Conservation (phyloP, 37 sponge, comb jelly and placozoan genomes). For the Amphimedon queenslandica region DNA sequence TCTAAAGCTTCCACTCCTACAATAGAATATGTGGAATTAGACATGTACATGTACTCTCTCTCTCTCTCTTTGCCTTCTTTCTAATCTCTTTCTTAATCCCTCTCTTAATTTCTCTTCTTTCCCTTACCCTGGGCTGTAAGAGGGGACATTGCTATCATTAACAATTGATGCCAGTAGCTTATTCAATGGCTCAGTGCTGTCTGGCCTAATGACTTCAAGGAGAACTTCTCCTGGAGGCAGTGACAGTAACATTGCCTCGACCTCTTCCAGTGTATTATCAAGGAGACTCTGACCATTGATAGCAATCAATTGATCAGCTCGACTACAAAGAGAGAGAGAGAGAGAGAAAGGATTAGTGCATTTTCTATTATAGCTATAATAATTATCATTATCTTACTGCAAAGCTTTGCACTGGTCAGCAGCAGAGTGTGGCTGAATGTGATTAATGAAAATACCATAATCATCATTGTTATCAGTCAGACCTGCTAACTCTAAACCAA, state of each 20-base stretch:
- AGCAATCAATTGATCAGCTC: conserved; percentile 52
- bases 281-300: conserved; percentile 46
- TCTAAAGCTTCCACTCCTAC: neutral
- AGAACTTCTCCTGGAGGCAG: conserved; percentile 23
- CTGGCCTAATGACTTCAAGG: conserved; percentile 25
- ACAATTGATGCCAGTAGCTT: no score
- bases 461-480: conserved; percentile 13
- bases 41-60: no score
- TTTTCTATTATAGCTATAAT: neutral
- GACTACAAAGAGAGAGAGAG: conserved; percentile 22
- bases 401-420: conserved; percentile 18
- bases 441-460: conserved; percentile 43
- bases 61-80: no score
- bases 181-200: neutral
- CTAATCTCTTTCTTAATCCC: no score
- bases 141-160: no score
- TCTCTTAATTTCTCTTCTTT: no score
- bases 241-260: conserved; percentile 4
- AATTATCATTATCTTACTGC: conserved; percentile 12
- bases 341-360: neutral
- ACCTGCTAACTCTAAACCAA: conserved; percentile 57
- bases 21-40: neutral
- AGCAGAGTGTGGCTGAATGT: conserved; percentile 31
- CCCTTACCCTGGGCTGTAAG: no score
- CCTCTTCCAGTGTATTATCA: conserved; percentile 28